Base-by-base conservation (phyloP, 2,113 vertebrate species). In the Ploceus nigricollis region DNA sequence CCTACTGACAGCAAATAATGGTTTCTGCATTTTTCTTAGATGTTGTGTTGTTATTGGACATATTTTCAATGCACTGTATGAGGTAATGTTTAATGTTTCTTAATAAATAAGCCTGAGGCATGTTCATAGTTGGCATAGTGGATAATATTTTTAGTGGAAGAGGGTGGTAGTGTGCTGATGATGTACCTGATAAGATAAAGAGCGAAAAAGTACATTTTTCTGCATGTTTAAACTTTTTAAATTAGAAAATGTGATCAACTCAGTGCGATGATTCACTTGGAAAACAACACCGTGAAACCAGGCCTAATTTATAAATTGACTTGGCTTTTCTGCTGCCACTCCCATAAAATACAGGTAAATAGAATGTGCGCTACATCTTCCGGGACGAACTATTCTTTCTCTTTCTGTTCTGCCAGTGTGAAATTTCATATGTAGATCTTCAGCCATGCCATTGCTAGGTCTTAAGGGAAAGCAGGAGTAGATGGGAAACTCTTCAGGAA, bases 181-280 rank as follows among this genome's bases (percentile, higher is more conserved):
- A 89, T 81, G 82, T 89, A 93, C 75, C 23, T 24, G 96, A 96
- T 95, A 95, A 97, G 96, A 95, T 93, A 87, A 89, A 94, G 72
- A 79, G 60, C 4, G 4, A 87, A 91, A 96, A 96, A 89, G 48
- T 94, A 96, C 84, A 93, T 96, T 96, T 96, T 94, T 87, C 90
- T 95, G 77, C 96, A 57, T 94, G 97, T 95, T 97, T 97, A 95
- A 96, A 94, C 95, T 87, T 90, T 92, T 96, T 51, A 95, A 92
- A 96, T 97, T 91, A 91, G 94, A 92, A 95, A 97, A 96, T 73
- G 42, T 0, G 8, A 93, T 92, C 89, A 92, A 66, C 57, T 95
- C 39, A 77, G 77, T 73, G 54, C 17, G 75, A 81, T 96, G 94
- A 96, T 94, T 96, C 89, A 95, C 80, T 64, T 90, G 61, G 83